These are phyloP conservation scores for Hylia prasina DNA, from an alignment of 2,113 vertebrate species.

Conservation along the genomic window DNA sequence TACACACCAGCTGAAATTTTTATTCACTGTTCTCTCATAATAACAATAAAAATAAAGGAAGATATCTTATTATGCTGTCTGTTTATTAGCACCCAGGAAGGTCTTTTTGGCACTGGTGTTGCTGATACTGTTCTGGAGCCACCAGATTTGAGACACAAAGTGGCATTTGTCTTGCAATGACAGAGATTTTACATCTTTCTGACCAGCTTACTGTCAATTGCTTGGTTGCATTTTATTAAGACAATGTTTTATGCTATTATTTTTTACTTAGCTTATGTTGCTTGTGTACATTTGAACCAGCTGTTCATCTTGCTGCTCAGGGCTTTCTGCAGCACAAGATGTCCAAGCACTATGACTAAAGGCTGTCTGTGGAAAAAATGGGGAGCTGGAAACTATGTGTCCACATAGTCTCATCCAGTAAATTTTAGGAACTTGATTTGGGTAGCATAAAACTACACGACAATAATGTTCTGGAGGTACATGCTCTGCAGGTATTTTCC, in stretches of 20 bases:
- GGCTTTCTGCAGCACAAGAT: neutral
- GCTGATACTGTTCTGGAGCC: neutral
- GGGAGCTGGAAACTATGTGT: neutral
- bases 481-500: neutral
- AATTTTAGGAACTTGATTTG: neutral
- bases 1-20: neutral
- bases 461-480: neutral
- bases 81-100: neutral
- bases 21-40: neutral
- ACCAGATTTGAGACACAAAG: neutral
- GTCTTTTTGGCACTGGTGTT: neutral
- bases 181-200: neutral
- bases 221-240: slow-evolving; percentile 40
- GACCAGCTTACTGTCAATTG: neutral
- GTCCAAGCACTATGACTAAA: neutral
- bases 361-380: neutral
- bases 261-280: slow-evolving; percentile 16
- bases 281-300: neutral
- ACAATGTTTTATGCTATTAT: neutral
- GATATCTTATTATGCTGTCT: neutral
- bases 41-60: slow-evolving; percentile 6
- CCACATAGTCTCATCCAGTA: neutral
- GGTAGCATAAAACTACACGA: neutral
- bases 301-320: neutral
- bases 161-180: neutral